Conservation (phyloP, 2,113 vertebrate species). For the Hippolais icterina region DNA sequence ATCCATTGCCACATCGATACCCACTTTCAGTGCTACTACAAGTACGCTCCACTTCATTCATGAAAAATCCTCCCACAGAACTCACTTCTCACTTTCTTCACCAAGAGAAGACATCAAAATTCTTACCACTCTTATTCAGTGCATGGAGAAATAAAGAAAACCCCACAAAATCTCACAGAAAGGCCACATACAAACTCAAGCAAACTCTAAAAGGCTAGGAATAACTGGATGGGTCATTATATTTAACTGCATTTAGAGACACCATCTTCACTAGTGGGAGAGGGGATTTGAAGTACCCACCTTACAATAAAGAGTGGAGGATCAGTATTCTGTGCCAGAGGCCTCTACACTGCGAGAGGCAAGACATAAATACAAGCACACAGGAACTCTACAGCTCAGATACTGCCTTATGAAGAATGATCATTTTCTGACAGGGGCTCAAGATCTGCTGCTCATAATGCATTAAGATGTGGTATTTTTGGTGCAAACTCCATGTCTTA, state of each 20-base stretch:
- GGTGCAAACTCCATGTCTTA: background rate
- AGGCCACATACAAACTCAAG: background rate
- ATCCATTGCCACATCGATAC: background rate
- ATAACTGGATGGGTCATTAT: background rate
- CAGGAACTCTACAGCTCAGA: background rate
- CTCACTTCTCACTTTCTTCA: background rate
- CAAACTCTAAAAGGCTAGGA: background rate
- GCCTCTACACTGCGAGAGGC: background rate
- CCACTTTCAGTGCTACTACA: background rate
- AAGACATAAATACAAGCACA: background rate
- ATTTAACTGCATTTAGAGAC: background rate
- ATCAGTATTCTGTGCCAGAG: background rate
- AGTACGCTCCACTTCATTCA: background rate
- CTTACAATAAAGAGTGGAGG: background rate
- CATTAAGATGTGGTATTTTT: background rate
- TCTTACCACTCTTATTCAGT: background rate
- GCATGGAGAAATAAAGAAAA: background rate
- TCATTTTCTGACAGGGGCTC: background rate
- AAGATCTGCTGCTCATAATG: background rate
- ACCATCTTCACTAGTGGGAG: background rate
- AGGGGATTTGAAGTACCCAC: background rate
- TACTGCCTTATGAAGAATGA: background rate
- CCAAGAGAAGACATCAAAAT: background rate
- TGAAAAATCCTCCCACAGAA: background rate
- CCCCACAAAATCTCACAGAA: background rate